Evolutionary conservation across 2,888 invertebrate genomes (phyloP), one percentile per base, ranked within the genome.

Genomic region (Rhagonycha fulva): DNA sequence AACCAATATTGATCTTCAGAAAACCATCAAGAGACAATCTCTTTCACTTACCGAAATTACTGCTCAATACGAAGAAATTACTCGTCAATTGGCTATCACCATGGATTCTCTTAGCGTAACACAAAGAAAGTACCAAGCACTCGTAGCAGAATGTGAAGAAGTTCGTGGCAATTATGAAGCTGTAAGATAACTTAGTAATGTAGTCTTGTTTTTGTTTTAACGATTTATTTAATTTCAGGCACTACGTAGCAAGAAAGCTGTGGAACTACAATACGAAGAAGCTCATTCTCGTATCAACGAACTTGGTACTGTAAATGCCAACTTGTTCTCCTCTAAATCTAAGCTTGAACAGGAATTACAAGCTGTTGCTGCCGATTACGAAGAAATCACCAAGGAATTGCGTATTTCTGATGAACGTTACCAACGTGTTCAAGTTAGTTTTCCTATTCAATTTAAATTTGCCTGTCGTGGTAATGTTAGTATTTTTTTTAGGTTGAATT

Each of bases 21-120:
- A 98, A 92, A 96, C 96, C 86, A 95, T 98, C 91, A 98, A 98
- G 94, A 98, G 96, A 89, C 98, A 98, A 89, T 96, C 97, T 82
- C 92, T 97, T 88, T 96, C 96, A 89, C 91, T 94, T 83, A 93
- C 93, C 83, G 97, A 97, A 91, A 91, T 98, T 88, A 96, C 97
- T 90, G 94, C 96, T 84, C 96, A 97, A 89, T 98, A 98, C 90
- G 98, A 98, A 86, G 98, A 98, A 89, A 92, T 97, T 82, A 97
- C 98, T 90, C 94, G 98, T 86, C 98, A 98, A 89, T 91, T 98
- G 88, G 96, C 97, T 89, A 96, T 97, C 86, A 97, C 98, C 80
- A 92, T 98, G 84, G 98, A 98, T 89, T 97, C 97, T 89, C 93
- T 95, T 84, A 95, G 94, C 87, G 94, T 96, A 81, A 94, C 96